phyloP scores from a whole-genome alignment of 2,888 invertebrate species.

The Drosophila anomelani region DNA sequence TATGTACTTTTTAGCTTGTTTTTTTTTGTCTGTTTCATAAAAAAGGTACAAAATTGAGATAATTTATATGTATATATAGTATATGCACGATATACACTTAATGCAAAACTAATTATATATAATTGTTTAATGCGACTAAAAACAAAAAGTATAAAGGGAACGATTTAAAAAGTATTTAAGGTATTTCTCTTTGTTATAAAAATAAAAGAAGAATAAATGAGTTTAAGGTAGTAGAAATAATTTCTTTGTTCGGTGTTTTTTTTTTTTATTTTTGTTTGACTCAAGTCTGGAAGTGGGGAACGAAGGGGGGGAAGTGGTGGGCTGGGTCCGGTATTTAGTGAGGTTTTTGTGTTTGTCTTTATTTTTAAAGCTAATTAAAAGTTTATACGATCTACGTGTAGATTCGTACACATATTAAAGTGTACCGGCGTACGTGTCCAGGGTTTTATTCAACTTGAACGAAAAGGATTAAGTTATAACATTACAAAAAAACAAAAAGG shows the following conservation, averaged over 20 bases:
- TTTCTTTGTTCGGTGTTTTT: slow-evolving; percentile 31
- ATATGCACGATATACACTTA: slow-evolving; percentile 16
- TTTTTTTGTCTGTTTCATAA: slow-evolving; percentile 14
- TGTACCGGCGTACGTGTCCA: slow-evolving; percentile 8
- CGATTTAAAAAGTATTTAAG: slow-evolving; percentile 6
- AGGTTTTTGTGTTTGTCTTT: slow-evolving; percentile 4
- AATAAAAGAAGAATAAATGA: slow-evolving; percentile 1
- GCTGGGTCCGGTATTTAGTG: slow-evolving; percentile 4
- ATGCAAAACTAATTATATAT: slow-evolving; percentile 41
- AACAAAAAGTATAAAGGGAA: slow-evolving; percentile 7
- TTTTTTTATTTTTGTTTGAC: slow-evolving; percentile 9
- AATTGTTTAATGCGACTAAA: slow-evolving; percentile 36
- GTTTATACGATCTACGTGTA: slow-evolving; percentile 33
- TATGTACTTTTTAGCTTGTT: slow-evolving; percentile 4
- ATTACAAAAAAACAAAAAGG: not conserved
- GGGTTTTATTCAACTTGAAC: slow-evolving; percentile 30
- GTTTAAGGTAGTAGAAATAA: slow-evolving; percentile 13
- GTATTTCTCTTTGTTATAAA: slow-evolving; percentile 12
- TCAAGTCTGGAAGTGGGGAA: slow-evolving; percentile 20
- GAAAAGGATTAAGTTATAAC: slow-evolving; percentile 3
- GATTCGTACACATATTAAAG: slow-evolving; percentile 42
- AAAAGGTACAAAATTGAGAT: slow-evolving; percentile 22
- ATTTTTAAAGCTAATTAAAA: slow-evolving; percentile 21
- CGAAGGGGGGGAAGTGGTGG: not conserved
- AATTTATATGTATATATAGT: slow-evolving; percentile 1